A percentile compares a stretch with the other conserved stretches of the same genome.
phyloP scores from a whole-genome alignment of 2,888 invertebrate genomes.

The Oscheius sp. region DNA sequence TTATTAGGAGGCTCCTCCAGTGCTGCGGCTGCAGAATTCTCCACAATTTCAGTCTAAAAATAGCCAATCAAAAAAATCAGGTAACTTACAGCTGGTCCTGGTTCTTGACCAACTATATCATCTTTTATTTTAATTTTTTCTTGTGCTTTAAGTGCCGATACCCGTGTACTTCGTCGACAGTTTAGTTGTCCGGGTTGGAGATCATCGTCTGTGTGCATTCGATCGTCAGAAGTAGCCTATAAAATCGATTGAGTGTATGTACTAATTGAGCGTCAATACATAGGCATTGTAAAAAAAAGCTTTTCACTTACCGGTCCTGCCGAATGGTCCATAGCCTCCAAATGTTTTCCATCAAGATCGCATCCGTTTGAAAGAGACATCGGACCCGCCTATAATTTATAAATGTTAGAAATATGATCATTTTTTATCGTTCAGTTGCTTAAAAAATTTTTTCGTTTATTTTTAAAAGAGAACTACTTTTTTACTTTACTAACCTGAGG shows the following conservation, averaged over 20 bases:
- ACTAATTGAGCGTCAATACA: neutral
- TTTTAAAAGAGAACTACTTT: too few relatives aligned
- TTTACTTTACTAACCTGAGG: slow-evolving; percentile 27
- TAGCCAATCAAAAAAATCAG: neutral
- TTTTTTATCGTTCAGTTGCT: neutral
- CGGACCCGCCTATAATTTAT: neutral
- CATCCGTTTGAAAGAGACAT: slow-evolving; percentile 31
- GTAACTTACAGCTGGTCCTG: slow-evolving; percentile 16
- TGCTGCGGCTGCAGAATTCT: neutral
- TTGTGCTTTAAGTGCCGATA: slow-evolving; percentile 65
- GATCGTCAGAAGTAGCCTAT: slow-evolving; percentile 17
- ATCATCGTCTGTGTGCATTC: slow-evolving; percentile 16
- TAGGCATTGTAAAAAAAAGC: neutral
- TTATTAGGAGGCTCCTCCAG: slow-evolving; percentile 37
- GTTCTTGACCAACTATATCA: slow-evolving; percentile 34
- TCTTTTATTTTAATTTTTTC: slow-evolving; percentile 66
- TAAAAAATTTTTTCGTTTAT: neutral
- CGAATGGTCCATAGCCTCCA: slow-evolving; percentile 31
- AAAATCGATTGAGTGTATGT: neutral
- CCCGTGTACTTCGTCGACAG: slow-evolving; percentile 64
- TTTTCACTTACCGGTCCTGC: slow-evolving; percentile 11
- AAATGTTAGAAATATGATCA: too few relatives aligned
- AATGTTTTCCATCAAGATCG: slow-evolving; percentile 1
- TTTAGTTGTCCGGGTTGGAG: slow-evolving; percentile 38
- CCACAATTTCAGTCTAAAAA: too few relatives aligned